Evolutionary conservation across 2,888 invertebrate species (phyloP).

Genomic region (Drosophila stalkeri): DNA sequence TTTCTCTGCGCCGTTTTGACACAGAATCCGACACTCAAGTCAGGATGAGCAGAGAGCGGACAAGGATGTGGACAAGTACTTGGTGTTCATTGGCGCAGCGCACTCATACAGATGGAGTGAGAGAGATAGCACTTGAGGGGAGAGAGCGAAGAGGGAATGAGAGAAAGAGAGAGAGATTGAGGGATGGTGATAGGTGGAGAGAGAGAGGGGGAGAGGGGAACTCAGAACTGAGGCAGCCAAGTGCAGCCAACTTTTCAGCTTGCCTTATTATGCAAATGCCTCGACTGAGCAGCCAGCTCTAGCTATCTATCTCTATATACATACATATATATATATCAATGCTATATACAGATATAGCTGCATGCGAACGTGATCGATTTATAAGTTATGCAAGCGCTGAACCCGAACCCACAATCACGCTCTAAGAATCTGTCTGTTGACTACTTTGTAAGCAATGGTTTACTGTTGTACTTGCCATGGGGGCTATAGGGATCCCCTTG

Average conservation of each 20-base stretch:
- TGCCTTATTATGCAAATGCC: conserved; percentile 75
- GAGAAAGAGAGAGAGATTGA: too few relatives aligned
- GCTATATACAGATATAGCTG: conserved; percentile 31
- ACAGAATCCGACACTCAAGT: conserved; percentile 60
- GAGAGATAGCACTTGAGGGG: neutral
- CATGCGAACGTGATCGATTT: conserved; percentile 78
- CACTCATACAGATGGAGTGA: conserved; percentile 15
- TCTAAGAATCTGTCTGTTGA: conserved; percentile 50
- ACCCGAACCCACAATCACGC: conserved; percentile 17
- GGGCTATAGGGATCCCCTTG: neutral
- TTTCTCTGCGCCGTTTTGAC: conserved; percentile 73
- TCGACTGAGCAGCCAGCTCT: conserved; percentile 33
- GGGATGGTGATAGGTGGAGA: neutral
- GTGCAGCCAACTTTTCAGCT: conserved; percentile 66
- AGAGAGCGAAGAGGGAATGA: neutral
- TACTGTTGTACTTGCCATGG: conserved; percentile 52
- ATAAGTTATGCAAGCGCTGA: conserved; percentile 72
- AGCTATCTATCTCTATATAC: neutral
- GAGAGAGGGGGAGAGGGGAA: neutral
- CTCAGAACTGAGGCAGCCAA: conserved; percentile 36
- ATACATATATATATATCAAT: neutral
- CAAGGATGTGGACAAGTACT: conserved; percentile 49
- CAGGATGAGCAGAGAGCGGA: conserved; percentile 6
- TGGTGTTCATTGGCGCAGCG: conserved; percentile 59
- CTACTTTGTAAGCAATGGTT: conserved; percentile 75